Evolutionary conservation across 2,888 invertebrate genomes (phyloP).

Genomic region (Cryptophagus acutangulus): DNA sequence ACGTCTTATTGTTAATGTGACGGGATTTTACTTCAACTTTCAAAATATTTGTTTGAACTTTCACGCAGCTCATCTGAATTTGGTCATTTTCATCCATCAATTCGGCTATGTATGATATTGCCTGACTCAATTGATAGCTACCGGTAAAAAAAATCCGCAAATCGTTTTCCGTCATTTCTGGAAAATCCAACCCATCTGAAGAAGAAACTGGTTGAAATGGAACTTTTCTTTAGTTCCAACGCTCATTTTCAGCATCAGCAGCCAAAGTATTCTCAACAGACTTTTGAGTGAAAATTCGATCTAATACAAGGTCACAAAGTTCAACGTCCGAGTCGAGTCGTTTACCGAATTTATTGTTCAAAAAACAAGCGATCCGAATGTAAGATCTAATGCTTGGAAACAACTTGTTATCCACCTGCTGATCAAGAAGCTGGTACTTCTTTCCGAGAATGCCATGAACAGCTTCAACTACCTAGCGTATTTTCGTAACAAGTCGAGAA

Average conservation of each 20-base stretch:
- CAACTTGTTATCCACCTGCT: constrained; percentile 2
- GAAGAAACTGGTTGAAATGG: neutral
- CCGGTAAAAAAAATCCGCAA: constrained; percentile 4
- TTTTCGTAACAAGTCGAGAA: constrained; percentile 26
- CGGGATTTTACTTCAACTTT: neutral
- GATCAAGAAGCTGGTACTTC: constrained; percentile 6
- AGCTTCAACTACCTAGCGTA: constrained; percentile 23
- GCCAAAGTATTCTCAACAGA: neutral
- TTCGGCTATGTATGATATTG: constrained; percentile 7
- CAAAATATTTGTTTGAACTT: neutral
- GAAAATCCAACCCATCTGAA: constrained; percentile 7
- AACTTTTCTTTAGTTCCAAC: neutral
- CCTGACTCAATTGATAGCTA: constrained; percentile 5
- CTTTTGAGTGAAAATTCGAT: neutral
- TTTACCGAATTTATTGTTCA: constrained; percentile 9
- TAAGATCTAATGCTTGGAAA: neutral
- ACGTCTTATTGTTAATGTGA: too few species aligned
- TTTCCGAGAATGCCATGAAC: constrained; percentile 22
- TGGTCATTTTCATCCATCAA: neutral
- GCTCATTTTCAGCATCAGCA: neutral
- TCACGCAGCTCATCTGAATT: neutral
- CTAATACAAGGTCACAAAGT: constrained; percentile 3
- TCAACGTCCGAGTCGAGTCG: constrained; percentile 5
- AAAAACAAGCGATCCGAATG: constrained; percentile 6
- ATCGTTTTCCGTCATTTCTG: constrained; percentile 2